Base-by-base conservation (phyloP, 1,140 invertebrate species). In the Vollenhovia emeryi region DNA sequence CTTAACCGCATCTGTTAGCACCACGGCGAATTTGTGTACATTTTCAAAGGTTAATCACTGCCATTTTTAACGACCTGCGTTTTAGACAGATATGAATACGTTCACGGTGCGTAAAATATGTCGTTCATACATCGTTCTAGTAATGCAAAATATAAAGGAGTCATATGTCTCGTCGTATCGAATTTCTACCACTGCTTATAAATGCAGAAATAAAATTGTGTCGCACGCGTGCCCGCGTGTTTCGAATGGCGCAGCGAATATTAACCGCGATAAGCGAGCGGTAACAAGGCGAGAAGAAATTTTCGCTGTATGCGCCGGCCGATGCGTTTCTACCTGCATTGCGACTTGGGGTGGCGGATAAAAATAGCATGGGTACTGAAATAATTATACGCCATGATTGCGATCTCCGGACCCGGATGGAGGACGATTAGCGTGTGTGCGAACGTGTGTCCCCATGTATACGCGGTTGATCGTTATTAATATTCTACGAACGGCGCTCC, bases 381-480 rank as follows among this genome's bases (percentile, higher is more conserved):
- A 89, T 91, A 91, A 91, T 91, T 91, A 91, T 86, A 83, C 84
- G 50, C 36, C 84, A 66, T 86, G 84, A 90, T 89, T 85, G 68
- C 87, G 89, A 87, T 90, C 86, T 36, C 64, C 86, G 88, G 74
- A 76, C 74, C 86, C 89, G 89, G 86, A 90, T 90, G 86, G 89
- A 84, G 76, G 48, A 90, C 89, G 86, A 90, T 88, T 86, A 79
- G 84, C 82, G 52, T 52, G 84, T 50, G 85, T 73, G 86, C 71
- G 85, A 57, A 76, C 88, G 40, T 85, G 55, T 78, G 87, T 80
- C 87, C 79, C 83, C 84, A 68, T 52, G 76, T 71, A 68, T 79
- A 86, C 68, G 73, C 74, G 88, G 57, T 64, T 85, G 88, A 89
- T 90, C 86, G 78, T 90, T 90, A 90, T 90, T 90, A 90, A 90